A percentile compares a stretch with the other conserved stretches of the same genome.
phyloP scores from a whole-genome alignment of 2,888 invertebrate genomes.

The Cerastis leucographa region DNA sequence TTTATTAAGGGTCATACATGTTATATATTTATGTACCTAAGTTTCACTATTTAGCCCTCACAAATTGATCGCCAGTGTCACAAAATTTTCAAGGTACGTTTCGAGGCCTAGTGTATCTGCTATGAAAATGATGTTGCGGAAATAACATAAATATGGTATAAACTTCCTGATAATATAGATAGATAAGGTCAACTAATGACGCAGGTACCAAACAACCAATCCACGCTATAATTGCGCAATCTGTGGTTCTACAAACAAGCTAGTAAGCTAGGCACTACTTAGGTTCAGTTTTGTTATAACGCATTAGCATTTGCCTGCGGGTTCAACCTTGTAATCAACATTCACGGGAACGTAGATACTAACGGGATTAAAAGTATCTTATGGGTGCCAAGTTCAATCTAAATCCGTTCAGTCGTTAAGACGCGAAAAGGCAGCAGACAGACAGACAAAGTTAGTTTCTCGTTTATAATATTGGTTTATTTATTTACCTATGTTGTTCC shows the following conservation, averaged over 20 bases:
- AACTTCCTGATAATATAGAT: conserved; percentile 19
- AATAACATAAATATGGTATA: conserved; percentile 21
- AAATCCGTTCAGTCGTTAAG: background rate
- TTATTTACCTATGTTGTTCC: background rate
- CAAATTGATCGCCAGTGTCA: background rate
- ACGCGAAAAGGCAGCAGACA: background rate
- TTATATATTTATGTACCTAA: background rate
- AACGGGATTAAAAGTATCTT: background rate
- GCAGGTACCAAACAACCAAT: conserved; percentile 24
- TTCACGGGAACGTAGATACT: background rate
- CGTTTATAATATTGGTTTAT: background rate
- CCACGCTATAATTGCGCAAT: conserved; percentile 25
- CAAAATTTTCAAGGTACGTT: conserved; percentile 20
- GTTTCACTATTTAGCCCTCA: background rate
- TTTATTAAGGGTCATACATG: too few species aligned
- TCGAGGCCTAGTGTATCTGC: background rate
- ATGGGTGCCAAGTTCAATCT: background rate
- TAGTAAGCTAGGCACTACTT: background rate
- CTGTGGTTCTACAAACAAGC: background rate
- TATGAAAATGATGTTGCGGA: conserved; percentile 8
- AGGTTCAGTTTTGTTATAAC: background rate
- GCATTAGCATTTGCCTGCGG: background rate
- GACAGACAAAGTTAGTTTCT: background rate
- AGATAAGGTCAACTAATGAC: conserved; percentile 48
- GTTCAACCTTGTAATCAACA: background rate